Evolutionary conservation across 1,140 invertebrate species (phyloP).

Genomic region (Ceratina japonica): DNA sequence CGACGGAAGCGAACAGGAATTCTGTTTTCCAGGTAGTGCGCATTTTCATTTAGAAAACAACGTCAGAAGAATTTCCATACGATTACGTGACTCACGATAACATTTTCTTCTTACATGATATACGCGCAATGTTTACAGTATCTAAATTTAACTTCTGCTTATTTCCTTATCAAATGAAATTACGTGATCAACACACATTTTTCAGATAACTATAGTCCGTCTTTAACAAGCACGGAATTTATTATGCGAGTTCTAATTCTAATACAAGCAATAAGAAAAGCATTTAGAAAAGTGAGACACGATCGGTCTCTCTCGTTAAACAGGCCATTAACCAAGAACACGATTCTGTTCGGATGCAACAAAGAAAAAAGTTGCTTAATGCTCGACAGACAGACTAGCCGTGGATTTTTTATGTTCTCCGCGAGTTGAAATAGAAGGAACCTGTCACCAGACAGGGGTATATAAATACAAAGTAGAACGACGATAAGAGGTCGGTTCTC

Average conservation of each 20-base stretch:
- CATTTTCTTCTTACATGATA: background rate
- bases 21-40: too few relatives aligned
- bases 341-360: background rate
- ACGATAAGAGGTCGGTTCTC: background rate
- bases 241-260: background rate
- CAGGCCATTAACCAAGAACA: background rate
- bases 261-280: background rate
- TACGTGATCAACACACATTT: background rate
- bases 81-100: background rate
- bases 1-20: too few relatives aligned
- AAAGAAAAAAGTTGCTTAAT: background rate
- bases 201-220: background rate
- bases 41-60: background rate
- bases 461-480: constrained; percentile 3
- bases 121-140: too few relatives aligned
- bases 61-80: background rate
- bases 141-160: too few relatives aligned
- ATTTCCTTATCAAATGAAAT: background rate
- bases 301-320: background rate
- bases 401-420: too few relatives aligned
- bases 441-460: background rate
- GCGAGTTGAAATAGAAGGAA: too few relatives aligned
- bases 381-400: too few relatives aligned
- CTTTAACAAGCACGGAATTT: too few relatives aligned
- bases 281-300: constrained; percentile 14